phyloP scores from a whole-genome alignment of 2,797 vertebrate genomes.

The Crossoptilon crossoptilon region DNA sequence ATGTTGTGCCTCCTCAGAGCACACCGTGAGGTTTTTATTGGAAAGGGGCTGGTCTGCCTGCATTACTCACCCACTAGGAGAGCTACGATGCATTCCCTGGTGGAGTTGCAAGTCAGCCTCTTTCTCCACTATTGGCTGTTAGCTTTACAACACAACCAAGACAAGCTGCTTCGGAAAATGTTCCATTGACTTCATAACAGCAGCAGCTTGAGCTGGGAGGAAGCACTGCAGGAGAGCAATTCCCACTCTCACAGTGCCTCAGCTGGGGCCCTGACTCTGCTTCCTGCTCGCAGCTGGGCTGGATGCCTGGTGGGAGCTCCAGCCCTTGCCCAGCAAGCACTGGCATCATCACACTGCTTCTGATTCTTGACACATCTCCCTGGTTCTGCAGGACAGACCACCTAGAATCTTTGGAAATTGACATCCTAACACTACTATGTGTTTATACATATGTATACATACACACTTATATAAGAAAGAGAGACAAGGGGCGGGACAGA shows the following conservation, averaged over 20 bases:
- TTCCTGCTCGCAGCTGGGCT: background rate
- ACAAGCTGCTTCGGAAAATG: background rate
- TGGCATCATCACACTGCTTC: background rate
- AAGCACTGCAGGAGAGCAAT: accelerated
- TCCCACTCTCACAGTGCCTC: background rate
- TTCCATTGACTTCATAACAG: background rate
- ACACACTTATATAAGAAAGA: accelerated
- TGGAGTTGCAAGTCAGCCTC: background rate
- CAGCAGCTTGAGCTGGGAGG: background rate
- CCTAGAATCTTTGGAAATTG: background rate
- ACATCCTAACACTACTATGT: background rate
- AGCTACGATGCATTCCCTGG: background rate
- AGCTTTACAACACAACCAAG: background rate
- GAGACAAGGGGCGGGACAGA: background rate
- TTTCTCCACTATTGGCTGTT: background rate
- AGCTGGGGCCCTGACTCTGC: background rate
- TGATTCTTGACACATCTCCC: background rate
- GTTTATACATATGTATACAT: background rate
- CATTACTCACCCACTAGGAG: background rate
- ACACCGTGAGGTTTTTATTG: background rate
- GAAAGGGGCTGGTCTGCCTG: background rate
- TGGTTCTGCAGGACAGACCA: background rate
- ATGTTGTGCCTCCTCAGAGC: background rate
- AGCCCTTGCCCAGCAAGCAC: background rate
- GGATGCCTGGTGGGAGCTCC: background rate